A percentile compares a stretch with the other conserved stretches of the same genome.
Conservation (phyloP, 2,113 vertebrate genomes). For the Arenaria interpres region DNA sequence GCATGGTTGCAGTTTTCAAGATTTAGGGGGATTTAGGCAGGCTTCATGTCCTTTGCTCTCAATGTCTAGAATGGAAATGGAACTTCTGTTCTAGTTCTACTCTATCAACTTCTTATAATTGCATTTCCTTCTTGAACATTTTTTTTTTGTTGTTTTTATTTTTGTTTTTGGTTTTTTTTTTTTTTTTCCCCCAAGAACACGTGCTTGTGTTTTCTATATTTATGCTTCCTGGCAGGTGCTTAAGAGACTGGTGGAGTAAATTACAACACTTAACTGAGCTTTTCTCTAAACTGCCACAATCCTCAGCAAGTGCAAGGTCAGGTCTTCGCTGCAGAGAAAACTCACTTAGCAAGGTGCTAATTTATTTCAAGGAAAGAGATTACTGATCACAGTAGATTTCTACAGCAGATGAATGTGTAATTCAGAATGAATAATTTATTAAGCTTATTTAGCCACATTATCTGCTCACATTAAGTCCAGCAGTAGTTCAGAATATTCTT, state of each 20-base stretch:
- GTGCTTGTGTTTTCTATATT: neutral
- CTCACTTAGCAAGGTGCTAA: neutral
- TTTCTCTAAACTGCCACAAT: neutral
- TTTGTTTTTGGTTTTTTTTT: neutral
- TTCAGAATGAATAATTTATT: slow-evolving; percentile 20
- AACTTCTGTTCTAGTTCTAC: neutral
- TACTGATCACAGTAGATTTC: slow-evolving; percentile 31
- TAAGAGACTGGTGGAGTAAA: neutral
- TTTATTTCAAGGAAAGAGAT: slow-evolving; percentile 2
- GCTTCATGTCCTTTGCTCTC: neutral
- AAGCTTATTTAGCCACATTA: neutral
- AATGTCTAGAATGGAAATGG: neutral
- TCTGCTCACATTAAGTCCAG: neutral
- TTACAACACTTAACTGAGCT: neutral
- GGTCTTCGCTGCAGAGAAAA: neutral
- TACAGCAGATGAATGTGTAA: neutral
- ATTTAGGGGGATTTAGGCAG: neutral
- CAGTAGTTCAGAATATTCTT: neutral
- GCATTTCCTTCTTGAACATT: neutral
- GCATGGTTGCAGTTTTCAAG: neutral
- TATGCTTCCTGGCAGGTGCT: neutral
- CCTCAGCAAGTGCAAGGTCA: slow-evolving; percentile 5
- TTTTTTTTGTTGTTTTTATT: neutral
- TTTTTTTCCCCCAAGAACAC: neutral
- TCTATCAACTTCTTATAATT: neutral